Evolutionary conservation across 2,888 invertebrate genomes (phyloP).

Genomic region (Pterobdella sp.): DNA sequence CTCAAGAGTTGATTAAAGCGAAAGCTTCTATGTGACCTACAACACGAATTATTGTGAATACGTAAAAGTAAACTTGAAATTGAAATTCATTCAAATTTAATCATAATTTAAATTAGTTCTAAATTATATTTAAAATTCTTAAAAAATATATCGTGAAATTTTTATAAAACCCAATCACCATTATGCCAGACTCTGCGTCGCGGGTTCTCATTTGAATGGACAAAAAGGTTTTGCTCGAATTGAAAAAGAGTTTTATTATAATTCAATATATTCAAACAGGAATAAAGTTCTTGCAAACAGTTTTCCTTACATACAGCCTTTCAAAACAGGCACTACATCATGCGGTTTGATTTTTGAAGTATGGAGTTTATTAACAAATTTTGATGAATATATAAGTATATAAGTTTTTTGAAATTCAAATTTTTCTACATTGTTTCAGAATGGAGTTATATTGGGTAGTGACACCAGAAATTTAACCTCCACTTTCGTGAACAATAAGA

Average conservation of each 20-base stretch:
- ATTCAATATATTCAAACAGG: neutral
- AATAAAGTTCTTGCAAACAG: neutral
- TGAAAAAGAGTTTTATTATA: neutral
- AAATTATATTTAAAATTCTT: neutral
- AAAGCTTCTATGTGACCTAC: neutral
- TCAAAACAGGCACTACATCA: conserved; percentile 23
- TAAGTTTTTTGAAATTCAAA: neutral
- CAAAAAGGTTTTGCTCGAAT: neutral
- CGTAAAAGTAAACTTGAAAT: too few relatives aligned
- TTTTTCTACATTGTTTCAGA: neutral
- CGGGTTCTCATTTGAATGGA: conserved; percentile 6
- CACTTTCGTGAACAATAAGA: conserved; percentile 7
- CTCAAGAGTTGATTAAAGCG: neutral
- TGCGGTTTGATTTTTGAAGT: conserved; percentile 14
- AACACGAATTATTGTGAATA: neutral
- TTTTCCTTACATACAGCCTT: conserved; percentile 19
- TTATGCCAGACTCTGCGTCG: neutral
- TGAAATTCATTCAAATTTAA: neutral
- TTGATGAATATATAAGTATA: neutral
- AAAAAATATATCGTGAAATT: neutral
- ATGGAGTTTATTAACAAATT: neutral
- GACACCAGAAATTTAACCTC: conserved; percentile 2
- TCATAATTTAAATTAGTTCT: neutral
- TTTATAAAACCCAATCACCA: neutral
- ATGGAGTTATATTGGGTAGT: conserved; percentile 19